Percentiles rank a stretch among this genome's conserved stretches.
Evolutionary conservation across 2,797 vertebrate genomes (phyloP).

Genomic region (Taeniopygia guttata): DNA sequence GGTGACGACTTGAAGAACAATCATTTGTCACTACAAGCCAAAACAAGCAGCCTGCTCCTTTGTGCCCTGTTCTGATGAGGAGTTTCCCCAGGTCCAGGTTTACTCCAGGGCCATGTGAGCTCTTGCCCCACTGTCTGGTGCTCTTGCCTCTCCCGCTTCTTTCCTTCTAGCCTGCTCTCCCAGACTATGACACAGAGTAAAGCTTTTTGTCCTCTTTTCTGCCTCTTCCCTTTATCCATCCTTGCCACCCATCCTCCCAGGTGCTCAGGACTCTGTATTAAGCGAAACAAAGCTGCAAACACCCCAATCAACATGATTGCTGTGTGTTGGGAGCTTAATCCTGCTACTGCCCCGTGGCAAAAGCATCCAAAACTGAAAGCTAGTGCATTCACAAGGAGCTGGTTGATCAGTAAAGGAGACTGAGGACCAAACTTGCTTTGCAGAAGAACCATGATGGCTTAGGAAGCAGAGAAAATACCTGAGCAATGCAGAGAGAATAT

Average conservation of each 20-base stretch:
- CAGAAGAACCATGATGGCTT: not conserved
- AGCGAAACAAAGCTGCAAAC: not conserved
- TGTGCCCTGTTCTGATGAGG: not conserved
- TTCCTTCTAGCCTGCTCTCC: not conserved
- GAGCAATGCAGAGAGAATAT: not conserved
- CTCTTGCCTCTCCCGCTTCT: not conserved
- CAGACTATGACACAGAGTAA: not conserved
- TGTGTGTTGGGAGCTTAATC: not conserved
- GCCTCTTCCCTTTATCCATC: not conserved
- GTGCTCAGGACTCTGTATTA: rapidly evolving
- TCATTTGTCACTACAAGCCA: not conserved
- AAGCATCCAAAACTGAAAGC: not conserved
- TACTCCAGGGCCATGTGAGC: not conserved
- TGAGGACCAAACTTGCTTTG: not conserved
- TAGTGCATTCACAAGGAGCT: not conserved
- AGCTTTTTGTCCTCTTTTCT: not conserved
- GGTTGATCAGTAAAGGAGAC: rapidly evolving
- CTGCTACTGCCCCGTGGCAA: not conserved
- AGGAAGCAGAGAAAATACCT: not conserved
- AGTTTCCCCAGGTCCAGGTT: not conserved
- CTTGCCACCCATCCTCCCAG: not conserved
- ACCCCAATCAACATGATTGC: not conserved
- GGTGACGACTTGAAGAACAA: not conserved
- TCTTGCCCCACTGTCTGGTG: rapidly evolving
- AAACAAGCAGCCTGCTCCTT: not conserved